Percentiles rank a stretch among this genome's conserved stretches.
These are phyloP conservation scores for Nansenia antarctica DNA, from an alignment of 2,113 vertebrate species.

Conservation along the genomic window DNA sequence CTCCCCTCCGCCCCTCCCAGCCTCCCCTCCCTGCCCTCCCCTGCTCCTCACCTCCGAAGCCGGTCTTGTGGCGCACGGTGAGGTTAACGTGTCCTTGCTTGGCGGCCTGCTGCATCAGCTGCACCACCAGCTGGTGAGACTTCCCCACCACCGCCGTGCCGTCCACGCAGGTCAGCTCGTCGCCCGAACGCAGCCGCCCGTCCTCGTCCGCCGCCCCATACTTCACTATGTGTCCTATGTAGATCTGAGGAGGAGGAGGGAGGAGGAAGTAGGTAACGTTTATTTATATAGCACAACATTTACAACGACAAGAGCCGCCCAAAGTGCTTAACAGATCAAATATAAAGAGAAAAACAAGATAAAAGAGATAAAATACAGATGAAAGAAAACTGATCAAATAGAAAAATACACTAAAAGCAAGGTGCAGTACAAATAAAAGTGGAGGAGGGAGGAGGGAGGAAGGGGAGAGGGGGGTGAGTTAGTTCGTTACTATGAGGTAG, in stretches of 20 bases:
- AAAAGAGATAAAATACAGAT: too few species aligned
- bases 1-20: too few species aligned
- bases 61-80: slow-evolving; percentile 93
- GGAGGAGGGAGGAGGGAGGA: neutral
- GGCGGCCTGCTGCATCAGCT: slow-evolving; percentile 98
- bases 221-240: slow-evolving; percentile 98
- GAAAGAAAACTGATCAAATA: too few species aligned
- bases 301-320: too few species aligned
- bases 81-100: slow-evolving; percentile 98
- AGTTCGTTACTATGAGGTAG: too few species aligned
- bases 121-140: slow-evolving; percentile 97
- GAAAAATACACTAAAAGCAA: too few species aligned
- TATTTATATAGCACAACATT: too few species aligned
- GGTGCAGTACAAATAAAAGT: neutral
- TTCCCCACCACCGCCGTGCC: slow-evolving; percentile 96
- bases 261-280: too few species aligned
- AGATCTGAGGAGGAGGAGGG: slow-evolving; percentile 80
- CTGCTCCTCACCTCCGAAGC: slow-evolving; percentile 86
- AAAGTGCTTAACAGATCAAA: too few species aligned
- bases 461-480: too few species aligned
- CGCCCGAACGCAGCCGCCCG: slow-evolving; percentile 92
- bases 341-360: too few species aligned
- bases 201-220: slow-evolving; percentile 95
- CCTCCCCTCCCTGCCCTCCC: too few species aligned
- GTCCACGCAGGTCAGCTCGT: slow-evolving; percentile 96